phyloP scores from a whole-genome alignment of 2,797 vertebrate species.

The Spondyliosoma cantharus region DNA sequence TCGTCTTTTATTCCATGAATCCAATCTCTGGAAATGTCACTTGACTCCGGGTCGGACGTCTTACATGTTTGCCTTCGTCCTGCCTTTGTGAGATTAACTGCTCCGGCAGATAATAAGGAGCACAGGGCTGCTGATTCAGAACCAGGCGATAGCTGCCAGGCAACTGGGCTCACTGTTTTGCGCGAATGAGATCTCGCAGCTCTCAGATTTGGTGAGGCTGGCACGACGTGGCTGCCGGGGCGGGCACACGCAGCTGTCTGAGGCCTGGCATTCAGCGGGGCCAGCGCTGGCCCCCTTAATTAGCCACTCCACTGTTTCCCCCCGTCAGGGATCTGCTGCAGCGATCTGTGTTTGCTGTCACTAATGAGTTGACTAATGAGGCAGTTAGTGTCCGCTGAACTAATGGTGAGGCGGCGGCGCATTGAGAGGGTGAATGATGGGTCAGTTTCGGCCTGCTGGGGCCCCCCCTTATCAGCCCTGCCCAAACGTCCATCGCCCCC shows the following conservation, averaged over 20 bases:
- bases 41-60: slow-evolving; percentile 53
- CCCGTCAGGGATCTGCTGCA: slow-evolving; percentile 87
- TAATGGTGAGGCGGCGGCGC: slow-evolving; percentile 83
- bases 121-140: slow-evolving; percentile 59
- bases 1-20: slow-evolving; percentile 59
- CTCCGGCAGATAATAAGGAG: slow-evolving; percentile 64
- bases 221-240: slow-evolving; percentile 35
- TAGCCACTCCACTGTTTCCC: slow-evolving; percentile 87
- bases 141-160: slow-evolving; percentile 78
- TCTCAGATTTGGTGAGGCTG: slow-evolving; percentile 25
- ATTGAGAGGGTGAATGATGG: slow-evolving; percentile 73
- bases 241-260: slow-evolving; percentile 84
- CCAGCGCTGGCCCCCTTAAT: slow-evolving; percentile 86
- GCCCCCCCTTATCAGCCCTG: slow-evolving; percentile 67
- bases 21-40: slow-evolving; percentile 62
- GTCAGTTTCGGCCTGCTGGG: slow-evolving; percentile 64
- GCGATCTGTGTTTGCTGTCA: slow-evolving; percentile 88
- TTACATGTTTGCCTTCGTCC: slow-evolving; percentile 52
- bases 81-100: slow-evolving; percentile 62
- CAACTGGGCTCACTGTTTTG: slow-evolving; percentile 59
- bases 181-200: slow-evolving; percentile 15
- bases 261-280: slow-evolving; percentile 80
- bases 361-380: slow-evolving; percentile 97
- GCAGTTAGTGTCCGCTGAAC: slow-evolving; percentile 91
- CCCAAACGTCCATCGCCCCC: slow-evolving; percentile 61